Evolutionary conservation across 2,113 vertebrate species (phyloP), one percentile per base, ranked within the genome.

Genomic region (Podilymbus podiceps): DNA sequence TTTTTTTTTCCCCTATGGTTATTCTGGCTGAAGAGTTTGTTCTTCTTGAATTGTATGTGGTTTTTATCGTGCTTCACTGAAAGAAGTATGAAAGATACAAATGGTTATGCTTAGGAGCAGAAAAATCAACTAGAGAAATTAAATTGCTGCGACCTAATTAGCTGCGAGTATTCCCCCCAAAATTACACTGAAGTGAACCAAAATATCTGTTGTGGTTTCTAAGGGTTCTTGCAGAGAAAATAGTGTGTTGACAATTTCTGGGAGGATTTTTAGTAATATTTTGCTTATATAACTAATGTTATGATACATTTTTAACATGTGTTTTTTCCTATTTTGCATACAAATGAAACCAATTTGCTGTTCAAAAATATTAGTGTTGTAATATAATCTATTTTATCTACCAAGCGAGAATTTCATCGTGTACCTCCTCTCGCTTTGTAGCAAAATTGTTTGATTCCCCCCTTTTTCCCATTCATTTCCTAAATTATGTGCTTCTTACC

Each of bases 61-160:
- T 22, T 89, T 91, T 85, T 22, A 23, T 60, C 96, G 89, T 94
- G 84, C 76, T 95, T 91, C 92, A 42, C 68, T 75, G 85, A 96
- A 92, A 38, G 50, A 72, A 59, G 78, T 71, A n/a, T 79, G 73
- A 94, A 84, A 90, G 50, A 85, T 64, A 63, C 1, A 14, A 73
- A 69, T 1, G 14, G 24, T 95, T 88, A 31, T 71, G 55, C 60
- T 83, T 72, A 79, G 77, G 50, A 92, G 27, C 68, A 94, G 84
- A 76, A 90, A 90, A 76, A 84, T 88, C 8, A n/a, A 79, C 64
- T 89, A 64, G 89, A 91, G 83, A 76, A 97, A 77, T 94, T 85
- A 94, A 52, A 69, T 96, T 96, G 40, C 75, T 85, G 44, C 93
- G 94, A 94, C 76, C 80, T 71, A 55, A 20, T 84, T 83, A 93